Conservation (phyloP, 2,888 invertebrate species). For the Drosophila cognata region DNA sequence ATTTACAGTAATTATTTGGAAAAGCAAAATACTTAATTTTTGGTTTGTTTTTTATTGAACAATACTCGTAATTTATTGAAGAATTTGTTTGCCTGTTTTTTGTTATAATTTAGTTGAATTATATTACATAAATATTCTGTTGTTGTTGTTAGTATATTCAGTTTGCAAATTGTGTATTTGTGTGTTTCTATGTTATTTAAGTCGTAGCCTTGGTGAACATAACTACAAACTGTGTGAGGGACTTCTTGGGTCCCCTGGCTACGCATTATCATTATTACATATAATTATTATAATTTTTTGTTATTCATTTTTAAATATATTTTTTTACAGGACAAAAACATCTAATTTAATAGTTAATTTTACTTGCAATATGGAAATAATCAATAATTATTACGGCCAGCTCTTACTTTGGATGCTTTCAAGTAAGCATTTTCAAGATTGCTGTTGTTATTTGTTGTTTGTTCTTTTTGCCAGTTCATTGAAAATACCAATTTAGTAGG, state of each 20-base stretch:
- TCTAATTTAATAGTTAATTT: conserved; percentile 77
- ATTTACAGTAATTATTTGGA: conserved; percentile 72
- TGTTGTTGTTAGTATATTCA: conserved; percentile 55
- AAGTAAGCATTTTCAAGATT: conserved; percentile 39
- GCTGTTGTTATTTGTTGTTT: conserved; percentile 26
- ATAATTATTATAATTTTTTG: conserved; percentile 55
- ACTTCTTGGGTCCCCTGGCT: conserved; percentile 60
- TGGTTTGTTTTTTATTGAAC: conserved; percentile 58
- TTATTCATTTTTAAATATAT: conserved; percentile 62
- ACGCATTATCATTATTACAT: conserved; percentile 63
- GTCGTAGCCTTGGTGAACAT: conserved; percentile 65
- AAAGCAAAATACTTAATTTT: conserved; percentile 67
- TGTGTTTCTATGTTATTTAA: conserved; percentile 35
- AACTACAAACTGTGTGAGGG: conserved; percentile 73
- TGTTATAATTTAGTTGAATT: conserved; percentile 74
- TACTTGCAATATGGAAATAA: conserved; percentile 73
- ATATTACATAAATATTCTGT: conserved; percentile 75
- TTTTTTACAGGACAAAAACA: conserved; percentile 85
- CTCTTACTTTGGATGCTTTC: conserved; percentile 39
- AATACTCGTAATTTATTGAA: conserved; percentile 59
- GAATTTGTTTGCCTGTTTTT: conserved; percentile 53
- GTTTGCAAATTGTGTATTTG: conserved; percentile 60
- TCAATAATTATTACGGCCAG: conserved; percentile 64
- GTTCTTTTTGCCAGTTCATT: conserved; percentile 26
- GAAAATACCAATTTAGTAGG: conserved; percentile 64